Conservation (phyloP, 2,888 invertebrate genomes). For the Drosophila niveifrons region DNA sequence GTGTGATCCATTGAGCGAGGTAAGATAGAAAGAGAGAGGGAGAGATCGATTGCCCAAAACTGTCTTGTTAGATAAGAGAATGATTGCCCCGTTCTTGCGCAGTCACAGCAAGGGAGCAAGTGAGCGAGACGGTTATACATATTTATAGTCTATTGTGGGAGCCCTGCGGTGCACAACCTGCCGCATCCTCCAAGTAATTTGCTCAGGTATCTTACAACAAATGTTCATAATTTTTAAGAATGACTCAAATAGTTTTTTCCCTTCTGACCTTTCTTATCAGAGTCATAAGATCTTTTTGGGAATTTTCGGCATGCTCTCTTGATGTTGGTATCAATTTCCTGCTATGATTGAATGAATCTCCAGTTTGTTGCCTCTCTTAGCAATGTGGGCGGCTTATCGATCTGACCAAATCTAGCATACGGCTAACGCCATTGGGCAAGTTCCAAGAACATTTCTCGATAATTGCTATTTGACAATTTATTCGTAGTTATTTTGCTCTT, state of each 20-base stretch:
- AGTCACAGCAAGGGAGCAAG: slow-evolving; percentile 6
- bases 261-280: slow-evolving; percentile 55
- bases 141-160: slow-evolving; percentile 20
- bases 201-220: slow-evolving; percentile 75
- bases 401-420: slow-evolving; percentile 46
- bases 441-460: slow-evolving; percentile 59
- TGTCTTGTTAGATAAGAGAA: slow-evolving; percentile 78
- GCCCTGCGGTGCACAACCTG: slow-evolving; percentile 55
- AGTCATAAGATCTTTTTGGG: slow-evolving; percentile 43
- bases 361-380: slow-evolving; percentile 5
- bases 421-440: slow-evolving; percentile 64
- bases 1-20: slow-evolving; percentile 79
- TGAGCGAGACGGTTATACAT: background rate
- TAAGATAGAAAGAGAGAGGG: slow-evolving; percentile 10
- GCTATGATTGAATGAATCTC: slow-evolving; percentile 76
- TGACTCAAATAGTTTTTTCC: slow-evolving; percentile 68
- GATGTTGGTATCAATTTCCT: slow-evolving; percentile 74
- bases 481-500: slow-evolving; percentile 8
- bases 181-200: slow-evolving; percentile 64
- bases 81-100: slow-evolving; percentile 57
- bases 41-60: slow-evolving; percentile 66
- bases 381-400: slow-evolving; percentile 67
- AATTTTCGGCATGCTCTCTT: slow-evolving; percentile 54
- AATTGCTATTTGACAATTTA: slow-evolving; percentile 45
- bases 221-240: slow-evolving; percentile 82